Base-by-base conservation (phyloP, 2,888 invertebrate species). In the Mechanitis mazaeus region DNA sequence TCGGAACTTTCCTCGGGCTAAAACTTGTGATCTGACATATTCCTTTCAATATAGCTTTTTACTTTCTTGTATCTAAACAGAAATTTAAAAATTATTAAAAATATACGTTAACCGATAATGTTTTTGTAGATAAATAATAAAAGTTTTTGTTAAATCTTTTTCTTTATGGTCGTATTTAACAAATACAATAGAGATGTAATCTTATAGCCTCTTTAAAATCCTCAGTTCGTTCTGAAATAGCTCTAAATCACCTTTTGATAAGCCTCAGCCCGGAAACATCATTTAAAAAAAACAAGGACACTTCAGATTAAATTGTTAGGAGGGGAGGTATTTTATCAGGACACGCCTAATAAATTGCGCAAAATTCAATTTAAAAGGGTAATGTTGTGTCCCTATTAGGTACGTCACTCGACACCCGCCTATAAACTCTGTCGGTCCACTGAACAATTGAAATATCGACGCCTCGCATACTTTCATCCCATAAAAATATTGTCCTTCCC, bases 341-440 rank as follows among this genome's bases (percentile, higher is more conserved):
- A 72, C 71, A 67, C 73, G 73, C 62, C 78, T 85, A 84, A 86
- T 87, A 85, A 87, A 87, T 87, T 84, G 85, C 78, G 68, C 75
- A 75, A 86, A 84, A 87, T 87, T 87, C 86, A 86, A 87, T 87
- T 87, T 87, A 86, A 87, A 87, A 85, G 85, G 87, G 84, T 83
- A 86, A 85, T 87, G 84, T 85, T 86, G 85, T 83, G 84, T 80
- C 83, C 85, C 84, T 85, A 86, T 86, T 85, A 85, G 84, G 77
- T 50, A 77, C 78, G 81, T 86, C 84, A 84, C 83, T 83, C 80
- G 77, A 76, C 77, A 77, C 78, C 69, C 67, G 75, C 79, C 82
- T 78, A 86, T 87, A 87, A 86, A 87, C 83, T 85, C 77, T 79
- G 77, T 70, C 80, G 80, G 79, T 72, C 80, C 81, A 83, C 72